Conservation (phyloP, 2,797 vertebrate species). For the Chloroceryle amazona region DNA sequence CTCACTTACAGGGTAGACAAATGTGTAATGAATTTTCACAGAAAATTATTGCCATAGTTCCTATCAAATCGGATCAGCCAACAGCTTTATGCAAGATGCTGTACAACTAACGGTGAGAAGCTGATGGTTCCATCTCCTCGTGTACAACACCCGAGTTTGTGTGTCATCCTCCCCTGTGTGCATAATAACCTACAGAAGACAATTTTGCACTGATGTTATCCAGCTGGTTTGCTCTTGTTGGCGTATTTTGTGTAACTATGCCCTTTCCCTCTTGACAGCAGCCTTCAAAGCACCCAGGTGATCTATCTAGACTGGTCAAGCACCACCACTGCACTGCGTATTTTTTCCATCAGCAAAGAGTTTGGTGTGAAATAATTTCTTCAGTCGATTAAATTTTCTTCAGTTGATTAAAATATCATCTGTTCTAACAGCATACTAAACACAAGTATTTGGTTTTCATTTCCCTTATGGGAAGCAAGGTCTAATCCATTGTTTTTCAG, state of each 20-base stretch:
- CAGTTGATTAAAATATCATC: neutral
- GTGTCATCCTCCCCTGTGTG: neutral
- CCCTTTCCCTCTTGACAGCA: neutral
- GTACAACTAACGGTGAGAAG: neutral
- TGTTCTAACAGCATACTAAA: neutral
- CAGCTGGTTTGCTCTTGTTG: neutral
- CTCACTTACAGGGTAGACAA: neutral
- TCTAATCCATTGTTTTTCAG: neutral
- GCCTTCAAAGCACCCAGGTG: neutral
- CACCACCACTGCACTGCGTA: fast-evolving
- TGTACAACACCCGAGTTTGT: neutral
- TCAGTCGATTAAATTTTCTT: neutral
- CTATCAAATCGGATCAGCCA: neutral
- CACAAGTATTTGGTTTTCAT: neutral
- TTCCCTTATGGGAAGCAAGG: neutral
- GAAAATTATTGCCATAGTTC: neutral
- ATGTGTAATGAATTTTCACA: neutral
- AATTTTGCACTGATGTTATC: neutral
- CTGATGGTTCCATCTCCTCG: neutral
- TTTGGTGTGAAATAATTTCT: neutral
- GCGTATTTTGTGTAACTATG: neutral
- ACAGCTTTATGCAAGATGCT: neutral
- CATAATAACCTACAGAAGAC: neutral
- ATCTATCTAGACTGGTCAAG: neutral
- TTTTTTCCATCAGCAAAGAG: neutral